Evolutionary conservation across 2,888 invertebrate genomes (phyloP).

Genomic region (Pomacea canaliculata): DNA sequence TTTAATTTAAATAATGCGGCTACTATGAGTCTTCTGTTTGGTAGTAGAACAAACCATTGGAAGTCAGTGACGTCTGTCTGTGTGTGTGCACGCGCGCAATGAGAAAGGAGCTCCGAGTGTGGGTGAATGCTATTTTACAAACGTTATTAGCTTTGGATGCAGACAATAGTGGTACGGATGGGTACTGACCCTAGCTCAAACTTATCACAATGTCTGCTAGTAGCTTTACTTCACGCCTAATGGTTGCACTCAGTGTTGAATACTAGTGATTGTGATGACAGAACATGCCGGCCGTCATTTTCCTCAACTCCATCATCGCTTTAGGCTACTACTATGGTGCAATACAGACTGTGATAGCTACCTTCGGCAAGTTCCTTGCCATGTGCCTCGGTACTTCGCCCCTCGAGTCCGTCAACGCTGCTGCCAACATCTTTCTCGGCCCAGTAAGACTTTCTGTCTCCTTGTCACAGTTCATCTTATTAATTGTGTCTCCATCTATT

Average conservation of each 20-base stretch:
- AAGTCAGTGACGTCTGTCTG: too few relatives aligned
- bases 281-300: slow-evolving; percentile 27
- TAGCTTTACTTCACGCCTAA: background rate
- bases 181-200: background rate
- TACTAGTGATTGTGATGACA: slow-evolving; percentile 5
- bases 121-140: too few relatives aligned
- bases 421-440: slow-evolving; percentile 33
- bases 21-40: too few relatives aligned
- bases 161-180: too few relatives aligned
- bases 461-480: background rate
- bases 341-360: slow-evolving; percentile 25
- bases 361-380: slow-evolving; percentile 22
- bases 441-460: slow-evolving; percentile 16
- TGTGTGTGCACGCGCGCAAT: too few relatives aligned
- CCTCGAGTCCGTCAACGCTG: slow-evolving; percentile 30
- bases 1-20: too few relatives aligned
- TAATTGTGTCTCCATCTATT: too few relatives aligned
- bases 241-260: slow-evolving; percentile 46
- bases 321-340: slow-evolving; percentile 27
- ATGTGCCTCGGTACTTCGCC: slow-evolving; percentile 27
- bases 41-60: too few relatives aligned
- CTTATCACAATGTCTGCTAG: background rate
- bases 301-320: slow-evolving; percentile 27
- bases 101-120: too few relatives aligned
- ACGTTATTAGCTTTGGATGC: too few relatives aligned